Percentiles rank a stretch among this genome's conserved stretches.
Conservation (phyloP, 2,113 vertebrate species). For the Pterocles orientalis region DNA sequence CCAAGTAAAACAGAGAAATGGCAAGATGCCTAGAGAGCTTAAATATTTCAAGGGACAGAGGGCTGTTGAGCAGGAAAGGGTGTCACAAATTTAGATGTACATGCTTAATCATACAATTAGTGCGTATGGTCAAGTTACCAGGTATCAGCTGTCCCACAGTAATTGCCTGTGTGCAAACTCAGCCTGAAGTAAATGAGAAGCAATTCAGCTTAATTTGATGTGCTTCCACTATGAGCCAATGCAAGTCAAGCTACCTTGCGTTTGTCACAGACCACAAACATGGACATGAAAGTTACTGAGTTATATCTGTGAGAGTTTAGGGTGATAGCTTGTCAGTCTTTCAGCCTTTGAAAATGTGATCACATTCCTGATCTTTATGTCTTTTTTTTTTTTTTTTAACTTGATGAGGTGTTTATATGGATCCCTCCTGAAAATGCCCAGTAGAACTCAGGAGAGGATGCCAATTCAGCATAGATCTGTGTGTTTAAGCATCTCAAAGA, state of each 20-base stretch:
- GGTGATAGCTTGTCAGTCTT: not conserved
- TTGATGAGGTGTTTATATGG: not conserved
- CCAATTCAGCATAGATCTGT: not conserved
- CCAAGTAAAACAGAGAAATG: not conserved
- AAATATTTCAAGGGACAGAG: not conserved
- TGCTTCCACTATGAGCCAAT: not conserved
- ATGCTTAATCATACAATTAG: not conserved
- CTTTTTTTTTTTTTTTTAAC: not conserved
- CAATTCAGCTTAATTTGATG: not conserved
- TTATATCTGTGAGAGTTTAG: not conserved
- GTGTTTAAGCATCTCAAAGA: not conserved
- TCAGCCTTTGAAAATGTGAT: not conserved
- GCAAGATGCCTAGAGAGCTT: not conserved
- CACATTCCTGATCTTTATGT: not conserved
- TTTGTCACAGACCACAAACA: not conserved
- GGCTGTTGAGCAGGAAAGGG: not conserved
- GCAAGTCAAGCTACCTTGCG: not conserved
- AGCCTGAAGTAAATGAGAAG: not conserved
- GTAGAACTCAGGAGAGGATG: not conserved
- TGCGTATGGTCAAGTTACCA: not conserved
- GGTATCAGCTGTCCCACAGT: not conserved
- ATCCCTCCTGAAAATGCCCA: not conserved
- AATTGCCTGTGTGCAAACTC: not conserved
- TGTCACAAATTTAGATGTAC: not conserved
- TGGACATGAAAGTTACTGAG: not conserved